Evolutionary conservation across 2,113 vertebrate species (phyloP), one percentile per base, ranked within the genome.

Genomic region (Elephas maximus): DNA sequence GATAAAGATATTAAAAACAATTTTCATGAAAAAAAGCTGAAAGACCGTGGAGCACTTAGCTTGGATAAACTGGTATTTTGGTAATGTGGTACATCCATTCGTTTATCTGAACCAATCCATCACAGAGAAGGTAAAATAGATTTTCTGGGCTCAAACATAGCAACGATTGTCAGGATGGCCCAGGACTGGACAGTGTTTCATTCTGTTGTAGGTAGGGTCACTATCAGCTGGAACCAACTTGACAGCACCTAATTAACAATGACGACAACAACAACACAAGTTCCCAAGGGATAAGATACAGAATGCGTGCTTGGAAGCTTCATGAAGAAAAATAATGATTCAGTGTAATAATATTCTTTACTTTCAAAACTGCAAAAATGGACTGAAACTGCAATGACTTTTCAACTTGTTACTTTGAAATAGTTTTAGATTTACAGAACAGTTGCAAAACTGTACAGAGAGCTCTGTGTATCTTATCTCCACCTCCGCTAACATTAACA

Each of bases 321-420:
- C 30, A 86, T 77, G 71, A 96, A 97, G 51, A 81, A 51, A 90
- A 88, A 81, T 94, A 96, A 84, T 86, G 63, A 11, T 33, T 76
- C n/a, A 79, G 14, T n/a, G 83, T 60, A 76, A 79, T 81, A 92
- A 41, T 30, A 23, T 91, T 88, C 73, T 89, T 74, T 15, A 85
- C 28, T 76, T 77, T 77, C 62, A 93, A 57, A 90, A 7, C 5
- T 90, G 14, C 9, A 73, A 80, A 93, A 6, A 41, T 37, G 2
- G 37, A 94, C 67, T 45, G 2, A 6, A 94, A 88, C 17, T 37
- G 24, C 20, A 77, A 14, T 67, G 18, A 65, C 2, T 60, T 74
- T 79, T 30, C 7, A 83, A 51, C 26, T 83, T 83, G 12, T 62
- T 65, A 81, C 14, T 76, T 48, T 88, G 4, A 92, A 93, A 94